A percentile compares a stretch with the other conserved stretches of the same genome.
Evolutionary conservation across 2,888 invertebrate species (phyloP).

Genomic region (Watsonalla cultraria): DNA sequence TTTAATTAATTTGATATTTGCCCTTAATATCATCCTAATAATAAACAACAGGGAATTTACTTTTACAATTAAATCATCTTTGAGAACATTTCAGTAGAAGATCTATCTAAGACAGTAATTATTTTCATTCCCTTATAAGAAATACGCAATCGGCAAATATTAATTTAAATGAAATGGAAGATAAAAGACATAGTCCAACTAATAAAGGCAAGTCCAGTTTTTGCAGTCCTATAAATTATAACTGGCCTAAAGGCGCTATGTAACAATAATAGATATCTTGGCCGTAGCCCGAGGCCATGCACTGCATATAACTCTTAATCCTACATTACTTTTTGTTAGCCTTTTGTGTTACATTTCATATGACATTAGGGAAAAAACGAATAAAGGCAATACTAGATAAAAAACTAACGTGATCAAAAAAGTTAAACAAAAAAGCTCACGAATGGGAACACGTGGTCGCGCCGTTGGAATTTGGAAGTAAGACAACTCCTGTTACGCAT

Average conservation of each 20-base stretch:
- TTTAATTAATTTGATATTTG: too few relatives aligned
- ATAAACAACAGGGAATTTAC: too few relatives aligned
- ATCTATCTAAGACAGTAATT: too few relatives aligned
- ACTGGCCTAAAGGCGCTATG: slow-evolving; percentile 9
- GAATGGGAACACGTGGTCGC: slow-evolving; percentile 50
- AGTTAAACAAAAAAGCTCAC: slow-evolving; percentile 25
- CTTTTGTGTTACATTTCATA: slow-evolving; percentile 41
- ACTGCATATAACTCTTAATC: slow-evolving; percentile 15
- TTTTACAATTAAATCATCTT: too few relatives aligned
- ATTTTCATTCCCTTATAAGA: too few relatives aligned
- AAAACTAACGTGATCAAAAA: slow-evolving; percentile 32
- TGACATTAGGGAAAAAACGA: slow-evolving; percentile 34
- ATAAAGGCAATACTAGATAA: slow-evolving; percentile 32
- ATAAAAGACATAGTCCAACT: background rate
- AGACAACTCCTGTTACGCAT: slow-evolving; percentile 16
- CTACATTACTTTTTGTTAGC: slow-evolving; percentile 15
- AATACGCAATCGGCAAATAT: too few relatives aligned
- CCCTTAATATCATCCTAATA: too few relatives aligned
- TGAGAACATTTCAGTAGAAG: too few relatives aligned
- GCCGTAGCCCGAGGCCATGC: slow-evolving; percentile 15
- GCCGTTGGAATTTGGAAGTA: slow-evolving; percentile 15
- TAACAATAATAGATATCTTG: slow-evolving; percentile 12
- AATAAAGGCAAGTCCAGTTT: background rate
- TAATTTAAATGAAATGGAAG: too few relatives aligned
- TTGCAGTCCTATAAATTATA: background rate